These are phyloP conservation scores for Agonopterix alstromeriana DNA, from an alignment of 2,888 invertebrate species.

Conservation along the genomic window DNA sequence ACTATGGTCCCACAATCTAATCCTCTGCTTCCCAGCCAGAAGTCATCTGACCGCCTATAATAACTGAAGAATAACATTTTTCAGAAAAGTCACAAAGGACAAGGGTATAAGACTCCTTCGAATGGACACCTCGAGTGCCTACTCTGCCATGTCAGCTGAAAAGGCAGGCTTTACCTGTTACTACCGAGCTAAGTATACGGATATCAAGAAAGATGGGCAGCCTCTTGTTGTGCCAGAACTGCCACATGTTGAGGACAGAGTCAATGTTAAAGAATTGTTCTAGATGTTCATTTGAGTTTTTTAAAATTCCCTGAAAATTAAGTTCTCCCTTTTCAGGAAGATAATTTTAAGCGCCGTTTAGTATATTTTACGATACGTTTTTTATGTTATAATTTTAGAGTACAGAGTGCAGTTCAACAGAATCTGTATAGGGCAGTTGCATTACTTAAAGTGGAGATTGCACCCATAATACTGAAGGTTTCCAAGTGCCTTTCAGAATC, in stretches of 20 bases:
- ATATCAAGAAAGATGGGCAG: slow-evolving; percentile 78
- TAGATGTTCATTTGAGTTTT: slow-evolving; percentile 4
- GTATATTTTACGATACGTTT: too few relatives aligned
- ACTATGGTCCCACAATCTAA: too few relatives aligned
- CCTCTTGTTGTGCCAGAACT: slow-evolving; percentile 79
- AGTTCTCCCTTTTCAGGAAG: too few relatives aligned
- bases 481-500: too few relatives aligned
- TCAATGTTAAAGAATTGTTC: slow-evolving; percentile 66
- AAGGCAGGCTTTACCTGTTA: slow-evolving; percentile 83
- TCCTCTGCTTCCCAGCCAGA: too few relatives aligned
- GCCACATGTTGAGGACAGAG: slow-evolving; percentile 78
- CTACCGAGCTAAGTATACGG: slow-evolving; percentile 79
- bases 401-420: too few relatives aligned
- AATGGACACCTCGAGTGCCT: slow-evolving; percentile 85
- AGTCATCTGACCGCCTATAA: too few relatives aligned
- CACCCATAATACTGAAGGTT: too few relatives aligned
- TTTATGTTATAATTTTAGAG: too few relatives aligned
- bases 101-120: slow-evolving; percentile 78
- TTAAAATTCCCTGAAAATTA: not conserved
- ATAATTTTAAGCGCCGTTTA: too few relatives aligned
- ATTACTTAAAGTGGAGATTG: too few relatives aligned
- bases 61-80: slow-evolving; percentile 27
- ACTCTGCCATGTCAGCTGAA: slow-evolving; percentile 84
- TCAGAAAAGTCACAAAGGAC: slow-evolving; percentile 75
- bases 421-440: too few relatives aligned